phyloP scores from a whole-genome alignment of 2,888 invertebrate genomes.

The Parnassius glacialis region DNA sequence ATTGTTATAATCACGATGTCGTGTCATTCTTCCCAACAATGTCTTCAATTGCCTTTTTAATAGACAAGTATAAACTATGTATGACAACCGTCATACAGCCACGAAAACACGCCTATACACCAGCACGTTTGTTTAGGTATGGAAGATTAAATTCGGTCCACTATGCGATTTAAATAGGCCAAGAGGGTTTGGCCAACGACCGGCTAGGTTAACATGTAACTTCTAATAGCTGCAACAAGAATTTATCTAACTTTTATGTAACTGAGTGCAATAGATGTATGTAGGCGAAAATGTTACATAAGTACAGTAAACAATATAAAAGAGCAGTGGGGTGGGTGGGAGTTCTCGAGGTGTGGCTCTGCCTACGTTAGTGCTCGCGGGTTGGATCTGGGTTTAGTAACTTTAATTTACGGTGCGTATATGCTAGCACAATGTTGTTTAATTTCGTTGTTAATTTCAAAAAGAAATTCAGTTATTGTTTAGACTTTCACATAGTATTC shows the following conservation, averaged over 20 bases:
- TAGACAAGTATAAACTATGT: too few relatives aligned
- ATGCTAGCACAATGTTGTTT: too few relatives aligned
- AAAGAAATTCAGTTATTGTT: too few relatives aligned
- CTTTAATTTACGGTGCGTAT: too few relatives aligned
- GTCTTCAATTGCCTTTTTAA: too few relatives aligned
- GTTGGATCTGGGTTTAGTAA: neutral
- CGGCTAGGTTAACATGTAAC: neutral
- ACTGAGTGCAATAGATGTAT: neutral
- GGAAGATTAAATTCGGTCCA: neutral
- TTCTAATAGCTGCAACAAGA: neutral
- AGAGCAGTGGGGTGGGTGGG: conserved; percentile 11
- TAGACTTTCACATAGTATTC: too few relatives aligned
- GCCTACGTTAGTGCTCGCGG: conserved; percentile 7
- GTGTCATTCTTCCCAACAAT: too few relatives aligned
- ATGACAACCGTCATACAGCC: neutral
- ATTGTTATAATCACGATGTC: too few relatives aligned
- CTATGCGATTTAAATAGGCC: neutral
- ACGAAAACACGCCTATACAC: neutral
- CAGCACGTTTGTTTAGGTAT: neutral
- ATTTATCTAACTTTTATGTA: too few relatives aligned
- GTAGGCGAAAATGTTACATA: conserved; percentile 14
- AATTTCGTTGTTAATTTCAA: too few relatives aligned
- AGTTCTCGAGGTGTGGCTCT: conserved; percentile 2
- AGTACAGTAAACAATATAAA: conserved; percentile 7
- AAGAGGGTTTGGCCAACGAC: conserved; percentile 6